Conservation (phyloP, 2,797 vertebrate species). For the Poeciliopsis paucimaculata region DNA sequence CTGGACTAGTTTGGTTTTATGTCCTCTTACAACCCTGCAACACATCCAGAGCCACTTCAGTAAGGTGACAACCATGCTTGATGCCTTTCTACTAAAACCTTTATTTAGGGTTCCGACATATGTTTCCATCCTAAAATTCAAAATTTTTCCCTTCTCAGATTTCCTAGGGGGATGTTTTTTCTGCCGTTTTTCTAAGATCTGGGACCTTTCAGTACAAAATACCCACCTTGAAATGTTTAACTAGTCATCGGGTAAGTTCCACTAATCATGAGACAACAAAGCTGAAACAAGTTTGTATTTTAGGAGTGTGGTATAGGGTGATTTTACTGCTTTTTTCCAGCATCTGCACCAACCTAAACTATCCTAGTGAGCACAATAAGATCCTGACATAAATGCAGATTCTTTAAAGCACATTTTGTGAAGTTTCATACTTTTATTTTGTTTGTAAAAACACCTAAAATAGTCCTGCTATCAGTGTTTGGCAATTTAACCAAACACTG, state of each 20-base stretch:
- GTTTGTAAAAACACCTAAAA: background rate
- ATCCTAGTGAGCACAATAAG: background rate
- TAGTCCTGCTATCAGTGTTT: background rate
- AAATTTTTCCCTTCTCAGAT: background rate
- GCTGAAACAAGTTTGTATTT: background rate
- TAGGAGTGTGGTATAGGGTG: background rate
- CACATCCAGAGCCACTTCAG: constrained; percentile 28
- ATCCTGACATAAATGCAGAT: background rate
- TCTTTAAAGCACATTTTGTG: background rate
- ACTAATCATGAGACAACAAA: background rate
- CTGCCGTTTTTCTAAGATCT: background rate
- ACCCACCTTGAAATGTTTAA: background rate
- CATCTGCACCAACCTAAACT: background rate
- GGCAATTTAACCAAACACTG: background rate
- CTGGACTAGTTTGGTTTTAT: constrained; percentile 43
- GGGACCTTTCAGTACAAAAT: background rate
- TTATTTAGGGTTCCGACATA: background rate
- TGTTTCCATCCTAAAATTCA: background rate
- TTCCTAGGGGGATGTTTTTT: background rate
- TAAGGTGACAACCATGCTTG: constrained; percentile 35
- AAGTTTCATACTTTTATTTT: background rate
- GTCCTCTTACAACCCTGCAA: constrained; percentile 38
- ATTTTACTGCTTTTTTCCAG: background rate
- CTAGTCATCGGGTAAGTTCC: background rate
- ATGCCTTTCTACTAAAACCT: background rate